phyloP scores from a whole-genome alignment of 2,113 vertebrate genomes.

The Fregata magnificens region DNA sequence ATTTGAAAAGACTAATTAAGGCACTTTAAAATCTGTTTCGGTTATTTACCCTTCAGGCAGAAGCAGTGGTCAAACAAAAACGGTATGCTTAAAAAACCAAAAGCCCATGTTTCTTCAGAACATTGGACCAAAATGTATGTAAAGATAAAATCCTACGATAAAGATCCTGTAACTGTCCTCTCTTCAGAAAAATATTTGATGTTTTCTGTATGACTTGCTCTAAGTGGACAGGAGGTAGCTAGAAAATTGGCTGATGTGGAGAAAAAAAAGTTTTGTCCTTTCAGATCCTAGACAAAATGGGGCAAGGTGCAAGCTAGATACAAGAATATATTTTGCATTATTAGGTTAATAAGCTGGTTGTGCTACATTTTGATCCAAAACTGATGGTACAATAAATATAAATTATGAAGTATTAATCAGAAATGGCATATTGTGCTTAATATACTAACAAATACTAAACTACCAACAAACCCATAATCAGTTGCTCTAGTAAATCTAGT shows the following conservation, averaged over 20 bases:
- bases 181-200: not conserved
- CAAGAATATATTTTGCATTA: not conserved
- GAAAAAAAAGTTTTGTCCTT: not conserved
- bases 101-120: not conserved
- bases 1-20: constrained; percentile 17
- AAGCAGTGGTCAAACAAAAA: not conserved
- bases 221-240: not conserved
- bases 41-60: not conserved
- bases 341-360: not conserved
- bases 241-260: not conserved
- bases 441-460: not conserved
- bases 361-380: not conserved
- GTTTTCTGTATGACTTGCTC: not conserved
- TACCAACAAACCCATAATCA: not conserved
- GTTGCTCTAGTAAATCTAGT: constrained; percentile 50
- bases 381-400: not conserved
- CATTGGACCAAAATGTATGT: not conserved
- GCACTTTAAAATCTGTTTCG: not conserved
- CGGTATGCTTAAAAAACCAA: not conserved
- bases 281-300: not conserved
- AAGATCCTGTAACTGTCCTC: not conserved
- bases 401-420: constrained; percentile 13
- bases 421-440: constrained; percentile 1
- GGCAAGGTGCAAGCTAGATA: not conserved
- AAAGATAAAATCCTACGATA: not conserved